Conservation (phyloP, 2,113 vertebrate genomes). For the Mormyrus iriodes region DNA sequence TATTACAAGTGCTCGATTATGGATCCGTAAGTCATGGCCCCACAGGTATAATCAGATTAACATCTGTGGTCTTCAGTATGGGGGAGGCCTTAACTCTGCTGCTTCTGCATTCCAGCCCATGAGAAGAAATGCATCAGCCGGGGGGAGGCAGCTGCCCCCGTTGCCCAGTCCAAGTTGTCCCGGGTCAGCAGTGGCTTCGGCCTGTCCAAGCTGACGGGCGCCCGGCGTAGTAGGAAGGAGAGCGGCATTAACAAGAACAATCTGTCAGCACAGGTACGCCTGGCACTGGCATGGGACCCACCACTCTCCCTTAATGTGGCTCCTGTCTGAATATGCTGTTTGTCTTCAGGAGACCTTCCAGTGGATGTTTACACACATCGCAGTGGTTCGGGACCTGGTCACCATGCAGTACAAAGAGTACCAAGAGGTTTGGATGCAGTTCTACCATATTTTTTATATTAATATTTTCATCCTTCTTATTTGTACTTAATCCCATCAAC, state of each 20-base stretch:
- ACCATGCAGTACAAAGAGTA: slow-evolving; percentile 95
- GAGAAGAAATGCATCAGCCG: slow-evolving; percentile 94
- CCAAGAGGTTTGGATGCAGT: slow-evolving; percentile 76
- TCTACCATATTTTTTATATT: not conserved
- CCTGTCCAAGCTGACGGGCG: slow-evolving; percentile 93
- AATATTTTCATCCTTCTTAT: not conserved
- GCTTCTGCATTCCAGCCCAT: slow-evolving; percentile 62
- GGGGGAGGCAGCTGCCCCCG: slow-evolving; percentile 79
- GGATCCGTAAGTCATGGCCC: not conserved
- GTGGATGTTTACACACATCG: slow-evolving; percentile 99
- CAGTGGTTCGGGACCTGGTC: slow-evolving; percentile 90
- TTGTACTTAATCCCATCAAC: not conserved
- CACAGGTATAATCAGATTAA: not conserved
- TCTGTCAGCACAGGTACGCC: slow-evolving; percentile 81
- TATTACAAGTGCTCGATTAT: not conserved
- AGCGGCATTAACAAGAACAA: slow-evolving; percentile 88
- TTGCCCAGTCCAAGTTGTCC: slow-evolving; percentile 87
- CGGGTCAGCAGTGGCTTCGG: slow-evolving; percentile 94
- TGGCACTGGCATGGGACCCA: not conserved
- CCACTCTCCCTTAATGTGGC: not conserved
- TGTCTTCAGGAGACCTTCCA: slow-evolving; percentile 85
- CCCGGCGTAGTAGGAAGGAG: slow-evolving; percentile 87
- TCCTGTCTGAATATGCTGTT: not conserved
- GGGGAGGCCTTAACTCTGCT: not conserved
- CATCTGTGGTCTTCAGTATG: not conserved